Evolutionary conservation across 2,113 vertebrate genomes (phyloP), one percentile per base, ranked within the genome.

Genomic region (Ameiurus melas): DNA sequence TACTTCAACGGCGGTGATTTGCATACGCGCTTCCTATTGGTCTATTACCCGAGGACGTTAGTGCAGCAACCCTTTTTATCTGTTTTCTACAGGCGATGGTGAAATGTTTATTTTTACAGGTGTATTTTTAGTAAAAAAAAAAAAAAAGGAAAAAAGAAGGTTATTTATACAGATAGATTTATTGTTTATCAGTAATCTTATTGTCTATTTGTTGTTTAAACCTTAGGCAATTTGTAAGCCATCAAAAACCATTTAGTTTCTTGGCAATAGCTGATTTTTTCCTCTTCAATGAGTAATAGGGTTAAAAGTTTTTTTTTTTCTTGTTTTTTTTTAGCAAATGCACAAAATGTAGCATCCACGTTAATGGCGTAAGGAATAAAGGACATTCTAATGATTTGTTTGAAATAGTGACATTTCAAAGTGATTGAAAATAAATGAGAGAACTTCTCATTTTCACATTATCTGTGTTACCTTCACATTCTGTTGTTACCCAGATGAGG

Each of bases 1-100:
- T 77, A 83, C 64, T 84, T 36, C 43, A 58, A 68, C 53, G 0
- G 13, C 9, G 22, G 12, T 58, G 10, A 86, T 82, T 82, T 60
- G 79, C 79, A 87, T 83, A 83, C 16, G 53, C 33, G 20, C n/a
- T 27, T 71, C 5, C 55, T 82, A 87, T 87, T 87, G 66, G 86
- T 39, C 30, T 20, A 47, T 79, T 22, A 4, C 2, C 0, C 9
- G 57, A 60, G 2, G 33, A 58, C 71, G 64, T 87, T 51, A 87
- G 30, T 82, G 13, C 33, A 17, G 22, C 55, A 64, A 71, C 73
- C 0, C 12, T n/a, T n/a, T n/a, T 64, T 10, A 10, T 84, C 27
- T 22, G 43, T 39, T 83, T 83, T 43, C 39, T 27, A 20, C 20
- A 25, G 5, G 58, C 27, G 9, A 10, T 25, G 20, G 8, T 58